Evolutionary conservation across 2,888 invertebrate species (phyloP).

Genomic region (Cactoblastis cactorum): DNA sequence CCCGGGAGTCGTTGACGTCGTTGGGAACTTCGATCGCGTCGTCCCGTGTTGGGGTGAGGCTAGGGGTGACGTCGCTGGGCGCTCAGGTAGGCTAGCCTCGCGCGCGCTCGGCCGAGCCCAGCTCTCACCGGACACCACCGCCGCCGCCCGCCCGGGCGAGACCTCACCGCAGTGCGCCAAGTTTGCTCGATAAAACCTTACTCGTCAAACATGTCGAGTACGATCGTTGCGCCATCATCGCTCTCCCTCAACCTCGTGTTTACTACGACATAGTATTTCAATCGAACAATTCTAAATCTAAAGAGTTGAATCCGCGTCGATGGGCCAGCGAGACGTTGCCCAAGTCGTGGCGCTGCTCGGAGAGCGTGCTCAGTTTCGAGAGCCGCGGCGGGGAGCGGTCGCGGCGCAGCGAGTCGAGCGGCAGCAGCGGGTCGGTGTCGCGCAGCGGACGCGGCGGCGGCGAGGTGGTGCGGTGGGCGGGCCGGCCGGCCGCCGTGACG

Average conservation of each 20-base stretch:
- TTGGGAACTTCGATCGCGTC: constrained; percentile 82
- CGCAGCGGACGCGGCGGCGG: constrained; percentile 38
- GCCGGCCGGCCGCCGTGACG: constrained; percentile 74
- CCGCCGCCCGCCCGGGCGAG: constrained; percentile 40
- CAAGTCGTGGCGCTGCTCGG: constrained; percentile 71
- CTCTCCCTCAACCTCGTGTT: constrained; percentile 63
- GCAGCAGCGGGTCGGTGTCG: constrained; percentile 37
- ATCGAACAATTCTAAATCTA: constrained; percentile 39
- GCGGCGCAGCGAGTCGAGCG: constrained; percentile 41
- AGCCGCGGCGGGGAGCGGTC: constrained; percentile 40
- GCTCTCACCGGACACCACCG: constrained; percentile 41
- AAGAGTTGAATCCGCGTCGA: constrained; percentile 54
- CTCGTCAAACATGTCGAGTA: constrained; percentile 63
- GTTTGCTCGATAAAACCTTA: constrained; percentile 65
- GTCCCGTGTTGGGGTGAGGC: constrained; percentile 83
- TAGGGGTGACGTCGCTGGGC: constrained; percentile 84
- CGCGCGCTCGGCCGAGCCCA: constrained; percentile 72
- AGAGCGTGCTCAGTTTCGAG: constrained; percentile 60
- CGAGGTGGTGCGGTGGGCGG: constrained; percentile 66
- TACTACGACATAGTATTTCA: constrained; percentile 64
- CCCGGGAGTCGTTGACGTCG: constrained; percentile 90
- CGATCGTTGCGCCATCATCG: constrained; percentile 70
- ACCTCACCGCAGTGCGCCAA: constrained; percentile 58
- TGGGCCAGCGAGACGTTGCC: constrained; percentile 65
- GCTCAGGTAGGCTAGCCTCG: constrained; percentile 82